Percentiles rank a stretch among this genome's conserved stretches.
Evolutionary conservation across 2,888 invertebrate genomes (phyloP).

Genomic region (Leptinotarsa rubiginosa): DNA sequence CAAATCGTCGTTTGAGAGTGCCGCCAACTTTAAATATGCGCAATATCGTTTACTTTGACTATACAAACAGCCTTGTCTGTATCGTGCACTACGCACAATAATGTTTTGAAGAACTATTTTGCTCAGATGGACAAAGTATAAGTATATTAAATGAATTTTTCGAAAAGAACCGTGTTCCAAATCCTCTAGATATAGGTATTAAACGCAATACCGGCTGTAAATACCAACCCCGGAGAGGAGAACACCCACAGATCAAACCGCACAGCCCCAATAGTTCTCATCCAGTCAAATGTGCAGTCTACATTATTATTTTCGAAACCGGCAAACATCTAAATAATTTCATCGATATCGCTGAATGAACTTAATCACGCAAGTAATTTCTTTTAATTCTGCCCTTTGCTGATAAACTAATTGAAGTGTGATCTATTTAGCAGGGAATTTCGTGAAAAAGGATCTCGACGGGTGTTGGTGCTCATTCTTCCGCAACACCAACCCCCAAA

Average conservation of each 20-base stretch:
- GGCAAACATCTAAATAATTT: slow-evolving; percentile 38
- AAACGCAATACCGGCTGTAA: background rate
- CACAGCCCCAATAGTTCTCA: slow-evolving; percentile 22
- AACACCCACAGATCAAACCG: slow-evolving; percentile 25
- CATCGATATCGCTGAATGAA: slow-evolving; percentile 40
- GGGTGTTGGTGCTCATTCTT: slow-evolving; percentile 61
- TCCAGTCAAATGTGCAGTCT: slow-evolving; percentile 30
- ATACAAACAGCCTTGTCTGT: too few species aligned
- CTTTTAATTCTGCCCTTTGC: slow-evolving; percentile 49
- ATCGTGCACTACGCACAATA: too few species aligned
- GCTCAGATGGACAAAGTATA: too few species aligned
- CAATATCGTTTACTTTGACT: too few species aligned
- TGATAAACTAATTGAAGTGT: slow-evolving; percentile 60
- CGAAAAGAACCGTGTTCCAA: background rate
- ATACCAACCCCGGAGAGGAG: slow-evolving; percentile 1
- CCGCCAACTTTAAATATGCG: too few species aligned
- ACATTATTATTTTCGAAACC: slow-evolving; percentile 24
- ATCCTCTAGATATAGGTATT: background rate
- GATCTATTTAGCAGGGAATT: slow-evolving; percentile 58
- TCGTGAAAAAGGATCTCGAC: slow-evolving; percentile 59
- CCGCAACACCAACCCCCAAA: slow-evolving; percentile 60
- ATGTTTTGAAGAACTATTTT: too few species aligned
- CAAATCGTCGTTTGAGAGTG: too few species aligned
- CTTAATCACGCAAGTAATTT: slow-evolving; percentile 48
- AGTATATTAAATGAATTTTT: too few species aligned